Evolutionary conservation across 2,888 invertebrate species (phyloP), one percentile per base, ranked within the genome.

Genomic region (Norana najaformis): DNA sequence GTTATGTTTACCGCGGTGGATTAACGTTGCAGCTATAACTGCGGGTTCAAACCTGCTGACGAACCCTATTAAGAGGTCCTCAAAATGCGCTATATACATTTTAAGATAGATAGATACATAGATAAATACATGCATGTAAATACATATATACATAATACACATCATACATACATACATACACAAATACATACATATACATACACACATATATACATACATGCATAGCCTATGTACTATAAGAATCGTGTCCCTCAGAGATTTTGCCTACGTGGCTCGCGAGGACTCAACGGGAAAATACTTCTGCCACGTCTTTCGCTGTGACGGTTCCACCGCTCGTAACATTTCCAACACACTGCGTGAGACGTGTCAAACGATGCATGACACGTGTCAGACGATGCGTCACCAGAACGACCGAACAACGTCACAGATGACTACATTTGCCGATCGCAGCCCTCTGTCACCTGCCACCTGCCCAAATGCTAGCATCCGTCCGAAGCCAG

Each of bases 271-370:
- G 90, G 98, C 98, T 83, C 96, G 98, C 91, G 98, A 99, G 95
- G 96, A 94, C 34, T 91, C 92, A 39, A 94, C 95, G 8, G 93
- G 94, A 14, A 94, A 95, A 89, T 95, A 95, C 93, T 94, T 95
- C 94, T 96, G 95, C 92, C 95, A 96, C 93, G 95, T 96, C 89
- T 96, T 96, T 93, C 94, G 94, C 11, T 96, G 96, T 93, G 98
- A 98, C 95, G 98, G 98, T 94, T 98, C 98, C 0, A 85, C 85
- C 35, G 98, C 99, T 88, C 96, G 98, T 92, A 97, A 98, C 93
- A 98, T 99, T 94, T 98, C 98, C 92, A 98, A 98, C 95, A 98
- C 98, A 0, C 96, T 98, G 93, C 96, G 98, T 37, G 98, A 98
- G 95, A 98, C 98, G 94, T 99, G 98, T 96, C 98, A 98, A 13